Evolutionary conservation across 2,797 vertebrate species (phyloP).

Genomic region (Neosilurus hyrtlii): DNA sequence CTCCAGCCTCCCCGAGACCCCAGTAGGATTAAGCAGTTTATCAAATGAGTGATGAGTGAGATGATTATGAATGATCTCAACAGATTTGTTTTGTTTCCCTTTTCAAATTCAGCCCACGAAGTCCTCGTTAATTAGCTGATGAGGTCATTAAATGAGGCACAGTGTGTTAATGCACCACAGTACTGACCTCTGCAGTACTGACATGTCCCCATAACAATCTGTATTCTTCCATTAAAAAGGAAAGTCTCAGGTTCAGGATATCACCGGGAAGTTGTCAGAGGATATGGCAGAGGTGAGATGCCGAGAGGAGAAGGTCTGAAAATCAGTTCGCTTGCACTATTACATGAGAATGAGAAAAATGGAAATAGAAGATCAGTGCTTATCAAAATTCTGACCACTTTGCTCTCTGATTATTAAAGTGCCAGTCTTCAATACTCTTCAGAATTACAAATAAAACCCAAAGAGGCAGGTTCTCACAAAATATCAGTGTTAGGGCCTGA

Average conservation of each 20-base stretch:
- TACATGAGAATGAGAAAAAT: conserved; percentile 38
- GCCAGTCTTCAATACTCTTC: conserved; percentile 36
- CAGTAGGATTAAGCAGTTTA: too few relatives aligned
- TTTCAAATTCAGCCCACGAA: conserved; percentile 4
- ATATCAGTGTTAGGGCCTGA: neutral
- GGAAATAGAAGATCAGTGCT: conserved; percentile 35
- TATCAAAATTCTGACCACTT: conserved; percentile 43
- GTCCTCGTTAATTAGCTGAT: neutral
- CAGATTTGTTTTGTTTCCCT: neutral
- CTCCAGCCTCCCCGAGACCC: too few relatives aligned
- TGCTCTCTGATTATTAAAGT: conserved; percentile 38
- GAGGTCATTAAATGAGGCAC: conserved; percentile 22
- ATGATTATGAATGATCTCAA: too few relatives aligned
- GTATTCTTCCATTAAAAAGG: conserved; percentile 19
- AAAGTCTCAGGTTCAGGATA: conserved; percentile 1
- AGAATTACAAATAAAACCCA: conserved; percentile 38
- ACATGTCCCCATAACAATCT: conserved; percentile 15
- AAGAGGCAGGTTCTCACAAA: conserved; percentile 26
- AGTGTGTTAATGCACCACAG: neutral
- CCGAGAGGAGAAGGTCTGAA: conserved; percentile 25
- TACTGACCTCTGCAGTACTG: neutral
- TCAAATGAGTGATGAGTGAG: too few relatives aligned
- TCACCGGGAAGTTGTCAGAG: conserved; percentile 2
- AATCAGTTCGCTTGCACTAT: conserved; percentile 38
- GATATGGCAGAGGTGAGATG: conserved; percentile 18